A percentile compares a stretch with the other conserved stretches of the same genome.
Conservation (phyloP, 1,140 invertebrate species). For the Dreissena rostriformis region DNA sequence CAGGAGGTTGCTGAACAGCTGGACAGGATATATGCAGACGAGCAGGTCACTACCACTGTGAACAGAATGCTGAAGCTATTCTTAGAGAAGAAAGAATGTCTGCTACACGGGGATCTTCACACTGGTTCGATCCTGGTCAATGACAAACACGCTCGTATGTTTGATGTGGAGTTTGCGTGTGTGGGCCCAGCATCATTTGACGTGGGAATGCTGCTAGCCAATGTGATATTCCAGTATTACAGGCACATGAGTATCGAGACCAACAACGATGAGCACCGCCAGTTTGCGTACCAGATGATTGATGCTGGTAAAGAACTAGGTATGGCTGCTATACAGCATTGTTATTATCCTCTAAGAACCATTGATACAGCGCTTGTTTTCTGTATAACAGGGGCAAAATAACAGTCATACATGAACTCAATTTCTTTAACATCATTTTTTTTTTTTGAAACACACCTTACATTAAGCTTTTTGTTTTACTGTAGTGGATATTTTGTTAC, state of each 20-base stretch:
- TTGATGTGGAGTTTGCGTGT: slow-evolving; percentile 69
- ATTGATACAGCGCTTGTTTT: too few species aligned
- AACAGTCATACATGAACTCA: too few species aligned
- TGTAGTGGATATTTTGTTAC: too few species aligned
- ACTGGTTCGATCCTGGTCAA: slow-evolving; percentile 71
- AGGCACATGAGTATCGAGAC: slow-evolving; percentile 65
- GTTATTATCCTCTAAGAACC: neutral
- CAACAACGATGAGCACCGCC: slow-evolving; percentile 61
- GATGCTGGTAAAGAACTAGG: slow-evolving; percentile 65
- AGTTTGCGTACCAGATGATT: slow-evolving; percentile 66
- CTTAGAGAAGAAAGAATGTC: slow-evolving; percentile 69
- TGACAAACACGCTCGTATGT: slow-evolving; percentile 59
- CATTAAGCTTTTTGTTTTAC: too few species aligned
- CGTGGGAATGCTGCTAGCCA: slow-evolving; percentile 66
- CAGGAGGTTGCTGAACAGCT: slow-evolving; percentile 54
- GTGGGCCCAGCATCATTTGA: slow-evolving; percentile 70
- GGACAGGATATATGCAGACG: slow-evolving; percentile 60
- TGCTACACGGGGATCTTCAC: slow-evolving; percentile 74
- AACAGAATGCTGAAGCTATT: slow-evolving; percentile 66
- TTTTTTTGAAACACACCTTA: too few species aligned
- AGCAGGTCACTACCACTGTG: slow-evolving; percentile 51
- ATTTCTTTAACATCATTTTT: too few species aligned
- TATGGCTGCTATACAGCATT: slow-evolving; percentile 26
- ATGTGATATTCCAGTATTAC: slow-evolving; percentile 70
- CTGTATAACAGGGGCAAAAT: too few species aligned